Percentiles rank a stretch among this genome's conserved stretches.
These are phyloP conservation scores for Tokudaia muenninki DNA, from an alignment of 2,797 vertebrate genomes.

Conservation along the genomic window DNA sequence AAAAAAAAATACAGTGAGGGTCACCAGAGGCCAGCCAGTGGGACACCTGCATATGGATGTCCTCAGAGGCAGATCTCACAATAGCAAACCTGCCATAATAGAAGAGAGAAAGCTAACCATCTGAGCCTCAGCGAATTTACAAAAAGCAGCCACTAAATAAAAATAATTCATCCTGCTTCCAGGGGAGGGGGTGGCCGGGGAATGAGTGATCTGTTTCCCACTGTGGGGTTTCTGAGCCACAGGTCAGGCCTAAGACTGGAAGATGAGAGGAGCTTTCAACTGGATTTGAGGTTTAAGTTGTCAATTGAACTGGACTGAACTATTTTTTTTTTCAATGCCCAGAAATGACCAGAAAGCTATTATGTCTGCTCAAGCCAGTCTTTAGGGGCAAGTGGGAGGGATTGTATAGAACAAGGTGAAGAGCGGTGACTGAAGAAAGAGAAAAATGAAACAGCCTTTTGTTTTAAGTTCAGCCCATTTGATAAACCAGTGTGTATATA, in stretches of 20 bases:
- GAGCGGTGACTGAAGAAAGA: not conserved
- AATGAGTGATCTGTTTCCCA: not conserved
- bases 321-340: constrained; percentile 34
- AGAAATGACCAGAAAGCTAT: constrained; percentile 50
- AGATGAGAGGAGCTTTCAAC: constrained; percentile 36
- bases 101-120: not conserved
- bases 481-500: not conserved
- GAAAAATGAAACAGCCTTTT: constrained; percentile 15
- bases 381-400: not conserved
- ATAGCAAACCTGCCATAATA: too few relatives aligned
- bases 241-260: not conserved
- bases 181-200: not conserved
- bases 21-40: not conserved
- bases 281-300: constrained; percentile 60
- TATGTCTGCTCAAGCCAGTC: constrained; percentile 23
- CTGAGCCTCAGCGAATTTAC: not conserved
- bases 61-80: not conserved
- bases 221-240: not conserved
- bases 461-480: constrained; percentile 47
- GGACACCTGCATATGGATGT: not conserved
- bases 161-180: not conserved
- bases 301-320: constrained; percentile 46
- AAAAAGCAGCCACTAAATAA: not conserved
- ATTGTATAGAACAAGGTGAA: not conserved
- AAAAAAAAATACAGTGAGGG: not conserved